Conservation (phyloP, 2,113 vertebrate genomes). For the Silurus glanis region DNA sequence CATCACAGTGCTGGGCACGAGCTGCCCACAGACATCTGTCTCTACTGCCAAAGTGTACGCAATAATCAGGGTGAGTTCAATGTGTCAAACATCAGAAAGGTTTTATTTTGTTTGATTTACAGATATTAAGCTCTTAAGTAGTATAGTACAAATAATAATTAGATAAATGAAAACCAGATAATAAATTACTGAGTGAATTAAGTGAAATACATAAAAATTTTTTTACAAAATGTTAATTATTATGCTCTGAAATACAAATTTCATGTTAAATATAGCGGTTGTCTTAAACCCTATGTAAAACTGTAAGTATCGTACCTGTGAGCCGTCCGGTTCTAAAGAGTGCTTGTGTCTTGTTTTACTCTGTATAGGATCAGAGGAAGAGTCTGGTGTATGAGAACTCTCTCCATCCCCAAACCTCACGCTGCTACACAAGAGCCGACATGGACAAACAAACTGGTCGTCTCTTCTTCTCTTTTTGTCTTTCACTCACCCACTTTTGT, state of each 20-base stretch:
- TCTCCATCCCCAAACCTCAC: slow-evolving; percentile 71
- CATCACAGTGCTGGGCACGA: slow-evolving; percentile 65
- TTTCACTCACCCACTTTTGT: slow-evolving; percentile 33
- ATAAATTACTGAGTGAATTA: too few species aligned
- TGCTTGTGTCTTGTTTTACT: slow-evolving; percentile 52
- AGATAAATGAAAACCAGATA: background rate
- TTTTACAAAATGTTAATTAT: too few species aligned
- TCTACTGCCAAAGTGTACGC: slow-evolving; percentile 79
- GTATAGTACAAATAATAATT: background rate
- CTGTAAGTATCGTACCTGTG: background rate
- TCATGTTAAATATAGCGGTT: background rate
- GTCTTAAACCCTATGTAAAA: background rate
- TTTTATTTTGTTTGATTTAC: background rate
- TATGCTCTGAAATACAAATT: too few species aligned
- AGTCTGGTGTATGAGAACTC: slow-evolving; percentile 83
- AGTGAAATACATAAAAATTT: too few species aligned
- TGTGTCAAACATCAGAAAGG: background rate
- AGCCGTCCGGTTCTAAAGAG: slow-evolving; percentile 33
- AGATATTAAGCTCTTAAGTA: background rate
- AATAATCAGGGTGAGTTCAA: slow-evolving; percentile 82
- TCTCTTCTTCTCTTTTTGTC: slow-evolving; percentile 34
- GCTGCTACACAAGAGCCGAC: slow-evolving; percentile 74
- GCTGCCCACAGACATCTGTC: slow-evolving; percentile 70
- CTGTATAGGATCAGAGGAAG: slow-evolving; percentile 84
- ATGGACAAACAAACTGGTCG: slow-evolving; percentile 64